Percentiles rank a stretch among this genome's conserved stretches.
These are phyloP conservation scores for Orientallactaga sibirica DNA, from an alignment of 2,797 vertebrate species.

Conservation along the genomic window DNA sequence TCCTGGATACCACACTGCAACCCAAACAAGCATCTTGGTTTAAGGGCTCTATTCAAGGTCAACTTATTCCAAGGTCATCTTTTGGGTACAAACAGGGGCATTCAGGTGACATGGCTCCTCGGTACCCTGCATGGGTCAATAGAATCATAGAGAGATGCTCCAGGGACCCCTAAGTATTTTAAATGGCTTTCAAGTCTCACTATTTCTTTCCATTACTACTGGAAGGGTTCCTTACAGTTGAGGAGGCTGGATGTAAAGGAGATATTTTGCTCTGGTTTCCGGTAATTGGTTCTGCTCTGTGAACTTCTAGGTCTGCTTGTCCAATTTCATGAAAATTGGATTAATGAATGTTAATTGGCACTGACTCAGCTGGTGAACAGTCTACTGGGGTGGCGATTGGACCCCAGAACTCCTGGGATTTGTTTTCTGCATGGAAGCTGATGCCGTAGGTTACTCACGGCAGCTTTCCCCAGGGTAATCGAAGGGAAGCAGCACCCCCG, in stretches of 20 bases:
- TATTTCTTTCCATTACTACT: background rate
- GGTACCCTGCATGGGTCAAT: background rate
- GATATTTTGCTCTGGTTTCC: background rate
- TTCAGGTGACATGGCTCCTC: background rate
- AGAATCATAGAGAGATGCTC: background rate
- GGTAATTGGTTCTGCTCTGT: constrained; percentile 65
- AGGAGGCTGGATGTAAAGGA: background rate
- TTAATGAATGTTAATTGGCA: constrained; percentile 70
- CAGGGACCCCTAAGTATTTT: background rate
- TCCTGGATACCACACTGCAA: background rate
- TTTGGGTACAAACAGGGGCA: background rate
- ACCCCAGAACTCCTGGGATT: background rate
- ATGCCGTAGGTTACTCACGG: accelerated
- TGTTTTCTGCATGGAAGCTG: background rate
- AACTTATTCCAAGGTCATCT: background rate
- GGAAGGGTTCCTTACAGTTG: background rate
- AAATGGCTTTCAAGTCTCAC: background rate
- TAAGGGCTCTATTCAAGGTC: background rate
- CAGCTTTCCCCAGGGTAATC: background rate
- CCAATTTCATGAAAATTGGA: constrained; percentile 63
- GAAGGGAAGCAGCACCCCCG: background rate
- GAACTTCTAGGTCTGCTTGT: constrained; percentile 47
- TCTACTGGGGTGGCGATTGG: background rate
- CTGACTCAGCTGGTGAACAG: background rate
- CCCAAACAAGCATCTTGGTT: background rate